Conservation (phyloP, 1,140 invertebrate species). For the Plodia interpunctella region DNA sequence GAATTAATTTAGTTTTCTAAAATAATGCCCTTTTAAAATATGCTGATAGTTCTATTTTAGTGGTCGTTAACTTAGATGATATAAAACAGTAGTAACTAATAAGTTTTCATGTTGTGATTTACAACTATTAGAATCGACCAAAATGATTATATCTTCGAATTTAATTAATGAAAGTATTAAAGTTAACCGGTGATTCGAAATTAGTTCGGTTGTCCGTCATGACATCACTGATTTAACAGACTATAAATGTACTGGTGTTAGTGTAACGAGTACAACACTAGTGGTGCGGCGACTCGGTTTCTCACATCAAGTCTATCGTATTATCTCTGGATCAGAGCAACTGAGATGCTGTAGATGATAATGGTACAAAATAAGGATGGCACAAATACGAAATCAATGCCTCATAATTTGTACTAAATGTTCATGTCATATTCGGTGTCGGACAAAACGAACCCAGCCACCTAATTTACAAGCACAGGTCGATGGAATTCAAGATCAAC, state of each 20-base stretch:
- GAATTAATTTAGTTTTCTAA: conserved; percentile 22
- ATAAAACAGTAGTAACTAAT: neutral
- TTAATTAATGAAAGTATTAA: neutral
- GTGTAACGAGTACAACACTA: conserved; percentile 30
- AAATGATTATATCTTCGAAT: conserved; percentile 1
- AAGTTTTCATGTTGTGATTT: conserved; percentile 1
- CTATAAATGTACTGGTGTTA: conserved; percentile 4
- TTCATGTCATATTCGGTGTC: too few species aligned
- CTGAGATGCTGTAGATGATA: conserved; percentile 56
- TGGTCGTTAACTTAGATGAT: neutral
- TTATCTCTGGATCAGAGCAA: conserved; percentile 65
- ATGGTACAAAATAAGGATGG: conserved; percentile 17
- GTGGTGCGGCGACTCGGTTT: conserved; percentile 27
- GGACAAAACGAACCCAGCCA: neutral
- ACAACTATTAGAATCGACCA: conserved; percentile 13
- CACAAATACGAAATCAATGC: too few species aligned
- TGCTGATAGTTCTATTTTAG: conserved; percentile 9
- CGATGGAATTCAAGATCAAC: too few species aligned
- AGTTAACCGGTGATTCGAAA: neutral
- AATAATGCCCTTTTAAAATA: conserved; percentile 26
- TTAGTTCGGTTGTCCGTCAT: conserved; percentile 3
- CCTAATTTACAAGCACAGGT: too few species aligned
- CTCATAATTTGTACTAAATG: too few species aligned
- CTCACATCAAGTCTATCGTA: conserved; percentile 53
- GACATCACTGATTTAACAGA: neutral